These are phyloP conservation scores for Pachydiplax longipennis DNA, from an alignment of 2,888 invertebrate species.

Conservation along the genomic window DNA sequence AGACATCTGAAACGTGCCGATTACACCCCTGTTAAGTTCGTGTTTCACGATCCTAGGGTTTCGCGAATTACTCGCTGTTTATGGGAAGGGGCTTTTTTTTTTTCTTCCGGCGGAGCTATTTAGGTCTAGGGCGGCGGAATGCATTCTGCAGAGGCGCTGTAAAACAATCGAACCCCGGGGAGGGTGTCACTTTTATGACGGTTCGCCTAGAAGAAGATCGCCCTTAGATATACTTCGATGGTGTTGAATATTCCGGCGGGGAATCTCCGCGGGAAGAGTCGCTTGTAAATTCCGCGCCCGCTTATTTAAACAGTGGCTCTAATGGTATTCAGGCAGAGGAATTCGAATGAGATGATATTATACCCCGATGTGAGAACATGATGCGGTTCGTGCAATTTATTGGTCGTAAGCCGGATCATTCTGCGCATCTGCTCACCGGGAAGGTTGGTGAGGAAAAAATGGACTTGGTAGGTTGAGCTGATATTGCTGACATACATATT, in stretches of 20 bases:
- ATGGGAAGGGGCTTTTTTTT: neutral
- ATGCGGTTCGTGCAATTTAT: too few species aligned
- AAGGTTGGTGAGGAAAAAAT: too few species aligned
- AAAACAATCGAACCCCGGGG: neutral
- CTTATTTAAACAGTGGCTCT: neutral
- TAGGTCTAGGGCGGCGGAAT: neutral
- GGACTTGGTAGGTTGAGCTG: too few species aligned
- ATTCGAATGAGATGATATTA: too few species aligned
- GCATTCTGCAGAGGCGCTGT: neutral
- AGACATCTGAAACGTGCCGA: neutral
- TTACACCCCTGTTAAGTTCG: neutral
- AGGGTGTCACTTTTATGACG: slow-evolving; percentile 17
- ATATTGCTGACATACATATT: too few species aligned
- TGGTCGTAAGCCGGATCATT: too few species aligned
- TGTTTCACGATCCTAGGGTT: neutral
- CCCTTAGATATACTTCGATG: neutral
- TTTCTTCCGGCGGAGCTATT: neutral
- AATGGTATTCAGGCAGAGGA: neutral
- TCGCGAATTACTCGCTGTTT: neutral
- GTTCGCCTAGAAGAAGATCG: neutral
- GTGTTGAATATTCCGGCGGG: neutral
- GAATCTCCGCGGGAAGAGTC: neutral
- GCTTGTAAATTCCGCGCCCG: neutral
- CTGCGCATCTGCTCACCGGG: too few species aligned
- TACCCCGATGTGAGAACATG: too few species aligned